phyloP scores from a whole-genome alignment of 2,888 invertebrate species.

The Cabera pusaria region DNA sequence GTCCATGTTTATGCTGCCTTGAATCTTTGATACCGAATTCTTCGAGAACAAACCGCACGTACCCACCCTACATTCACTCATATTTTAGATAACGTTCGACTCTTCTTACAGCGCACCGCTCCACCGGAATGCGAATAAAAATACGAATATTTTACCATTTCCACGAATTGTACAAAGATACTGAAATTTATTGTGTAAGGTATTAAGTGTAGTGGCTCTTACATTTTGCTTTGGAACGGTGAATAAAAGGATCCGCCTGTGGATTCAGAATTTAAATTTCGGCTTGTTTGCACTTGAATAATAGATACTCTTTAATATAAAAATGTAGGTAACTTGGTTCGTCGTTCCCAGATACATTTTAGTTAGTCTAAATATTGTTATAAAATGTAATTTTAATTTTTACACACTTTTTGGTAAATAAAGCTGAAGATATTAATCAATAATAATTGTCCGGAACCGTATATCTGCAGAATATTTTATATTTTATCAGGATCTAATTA shows the following conservation, averaged over 20 bases:
- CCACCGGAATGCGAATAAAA: slow-evolving; percentile 64
- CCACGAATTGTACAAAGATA: slow-evolving; percentile 46
- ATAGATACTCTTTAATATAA: too few species aligned
- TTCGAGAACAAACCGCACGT: slow-evolving; percentile 73
- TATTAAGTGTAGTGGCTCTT: slow-evolving; percentile 38
- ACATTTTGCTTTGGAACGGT: slow-evolving; percentile 34
- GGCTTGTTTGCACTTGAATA: slow-evolving; percentile 2
- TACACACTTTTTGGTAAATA: too few species aligned
- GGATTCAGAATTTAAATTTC: slow-evolving; percentile 19
- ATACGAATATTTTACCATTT: slow-evolving; percentile 63
- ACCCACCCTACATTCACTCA: slow-evolving; percentile 63
- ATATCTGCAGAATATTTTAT: too few species aligned
- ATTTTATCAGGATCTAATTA: too few species aligned
- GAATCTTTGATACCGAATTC: slow-evolving; percentile 77
- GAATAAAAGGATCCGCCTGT: slow-evolving; percentile 31
- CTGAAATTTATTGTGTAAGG: slow-evolving; percentile 47
- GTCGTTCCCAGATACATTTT: too few species aligned
- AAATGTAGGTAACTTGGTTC: too few species aligned
- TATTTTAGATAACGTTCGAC: slow-evolving; percentile 76
- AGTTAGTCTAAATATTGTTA: too few species aligned
- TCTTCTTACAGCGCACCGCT: slow-evolving; percentile 55
- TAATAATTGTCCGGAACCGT: too few species aligned
- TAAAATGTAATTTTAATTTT: too few species aligned
- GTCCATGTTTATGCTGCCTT: slow-evolving; percentile 46
- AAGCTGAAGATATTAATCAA: too few species aligned